Evolutionary conservation across 2,888 invertebrate genomes (phyloP).

Genomic region (Cinara cedri): DNA sequence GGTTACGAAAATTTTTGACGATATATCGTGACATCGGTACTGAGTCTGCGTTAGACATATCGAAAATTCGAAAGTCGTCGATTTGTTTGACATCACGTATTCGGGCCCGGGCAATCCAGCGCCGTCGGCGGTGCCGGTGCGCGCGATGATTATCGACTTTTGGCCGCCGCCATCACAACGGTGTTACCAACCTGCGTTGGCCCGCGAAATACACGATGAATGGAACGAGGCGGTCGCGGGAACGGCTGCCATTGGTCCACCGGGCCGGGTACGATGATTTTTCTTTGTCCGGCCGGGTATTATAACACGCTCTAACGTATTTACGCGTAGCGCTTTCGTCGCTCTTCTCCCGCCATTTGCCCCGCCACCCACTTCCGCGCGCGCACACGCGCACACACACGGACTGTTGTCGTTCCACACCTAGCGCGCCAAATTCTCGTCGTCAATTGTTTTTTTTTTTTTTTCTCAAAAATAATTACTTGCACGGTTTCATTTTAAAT

Average conservation of each 20-base stretch:
- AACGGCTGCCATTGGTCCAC: slow-evolving; percentile 45
- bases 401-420: slow-evolving; percentile 45
- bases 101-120: too few species aligned
- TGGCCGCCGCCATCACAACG: not conserved
- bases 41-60: too few species aligned
- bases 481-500: not conserved
- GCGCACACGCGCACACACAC: slow-evolving; percentile 25
- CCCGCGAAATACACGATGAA: not conserved
- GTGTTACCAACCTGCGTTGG: slow-evolving; percentile 18
- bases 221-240: slow-evolving; percentile 50
- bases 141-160: slow-evolving; percentile 47
- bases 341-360: not conserved
- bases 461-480: not conserved
- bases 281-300: slow-evolving; percentile 44
- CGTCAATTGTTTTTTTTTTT: slow-evolving; percentile 16
- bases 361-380: not conserved
- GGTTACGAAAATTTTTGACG: too few species aligned
- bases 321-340: slow-evolving; percentile 20
- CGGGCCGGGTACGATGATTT: slow-evolving; percentile 25
- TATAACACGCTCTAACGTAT: slow-evolving; percentile 30
- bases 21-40: too few species aligned
- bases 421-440: slow-evolving; percentile 53
- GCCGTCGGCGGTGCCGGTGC: not conserved
- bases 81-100: too few species aligned
- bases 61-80: too few species aligned